phyloP scores from a whole-genome alignment of 2,888 invertebrate genomes.

The Danaus chrysippus region DNA sequence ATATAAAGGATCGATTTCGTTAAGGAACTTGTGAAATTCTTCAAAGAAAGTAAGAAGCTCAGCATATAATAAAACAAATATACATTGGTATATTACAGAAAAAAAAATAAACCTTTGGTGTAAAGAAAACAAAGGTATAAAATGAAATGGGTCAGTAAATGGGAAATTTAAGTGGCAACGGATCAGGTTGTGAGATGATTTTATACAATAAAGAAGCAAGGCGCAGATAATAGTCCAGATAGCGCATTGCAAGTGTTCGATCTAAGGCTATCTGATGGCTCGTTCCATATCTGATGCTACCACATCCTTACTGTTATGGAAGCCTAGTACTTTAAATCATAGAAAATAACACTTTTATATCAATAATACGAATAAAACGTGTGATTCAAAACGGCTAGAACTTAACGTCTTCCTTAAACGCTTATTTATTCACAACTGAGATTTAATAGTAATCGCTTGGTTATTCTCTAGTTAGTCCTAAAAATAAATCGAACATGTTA shows the following conservation, averaged over 20 bases:
- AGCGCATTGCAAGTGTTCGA: conserved; percentile 42
- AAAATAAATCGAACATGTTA: conserved; percentile 20
- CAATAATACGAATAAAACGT: neutral
- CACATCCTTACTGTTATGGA: conserved; percentile 41
- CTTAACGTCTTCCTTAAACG: neutral
- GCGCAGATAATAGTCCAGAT: conserved; percentile 49
- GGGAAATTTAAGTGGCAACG: conserved; percentile 20
- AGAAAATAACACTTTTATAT: conserved; percentile 9
- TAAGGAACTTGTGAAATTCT: no score
- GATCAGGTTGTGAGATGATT: conserved; percentile 48
- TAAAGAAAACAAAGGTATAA: conserved; percentile 1
- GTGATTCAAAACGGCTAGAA: neutral
- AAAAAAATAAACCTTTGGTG: neutral
- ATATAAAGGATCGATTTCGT: no score
- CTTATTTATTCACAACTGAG: neutral
- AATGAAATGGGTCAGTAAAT: conserved; percentile 20
- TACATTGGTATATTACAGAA: no score
- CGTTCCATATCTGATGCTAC: conserved; percentile 61
- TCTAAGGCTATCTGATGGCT: conserved; percentile 59
- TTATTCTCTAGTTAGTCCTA: conserved; percentile 17
- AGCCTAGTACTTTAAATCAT: conserved; percentile 41
- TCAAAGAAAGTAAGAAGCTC: no score
- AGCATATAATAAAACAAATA: no score
- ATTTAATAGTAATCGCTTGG: conserved; percentile 3
- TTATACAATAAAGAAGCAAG: conserved; percentile 60